A percentile compares a stretch with the other conserved stretches of the same genome.
phyloP scores from a whole-genome alignment of 2,113 vertebrate genomes.

The Scomber colias region DNA sequence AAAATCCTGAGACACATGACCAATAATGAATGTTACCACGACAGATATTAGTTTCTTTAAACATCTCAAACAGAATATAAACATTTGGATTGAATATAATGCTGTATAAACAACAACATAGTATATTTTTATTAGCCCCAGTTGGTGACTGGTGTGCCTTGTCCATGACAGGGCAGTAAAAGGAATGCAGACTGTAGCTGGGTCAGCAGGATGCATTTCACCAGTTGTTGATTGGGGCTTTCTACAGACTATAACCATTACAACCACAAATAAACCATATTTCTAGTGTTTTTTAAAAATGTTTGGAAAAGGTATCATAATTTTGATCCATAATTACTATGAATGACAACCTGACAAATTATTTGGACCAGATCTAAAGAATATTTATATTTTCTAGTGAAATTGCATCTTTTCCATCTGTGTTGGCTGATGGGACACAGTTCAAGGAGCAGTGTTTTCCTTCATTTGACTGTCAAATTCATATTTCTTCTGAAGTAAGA shows the following conservation, averaged over 20 bases:
- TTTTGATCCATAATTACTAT: not conserved
- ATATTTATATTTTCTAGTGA: too few relatives aligned
- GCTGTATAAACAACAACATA: not conserved
- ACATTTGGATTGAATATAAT: not conserved
- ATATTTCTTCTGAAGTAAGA: not conserved
- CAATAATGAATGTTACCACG: not conserved
- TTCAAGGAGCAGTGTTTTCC: not conserved
- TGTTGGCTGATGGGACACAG: not conserved
- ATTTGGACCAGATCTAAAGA: too few relatives aligned
- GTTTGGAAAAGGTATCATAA: not conserved
- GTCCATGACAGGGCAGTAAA: not conserved
- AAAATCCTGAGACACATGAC: too few relatives aligned
- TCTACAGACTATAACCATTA: not conserved
- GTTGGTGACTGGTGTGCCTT: not conserved
- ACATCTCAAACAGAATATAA: not conserved
- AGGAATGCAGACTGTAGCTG: not conserved
- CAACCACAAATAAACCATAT: not conserved
- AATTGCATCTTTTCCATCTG: not conserved
- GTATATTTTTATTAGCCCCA: not conserved
- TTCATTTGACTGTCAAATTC: slow-evolving; percentile 1
- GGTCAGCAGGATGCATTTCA: not conserved
- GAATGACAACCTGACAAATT: not conserved
- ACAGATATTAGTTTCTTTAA: not conserved
- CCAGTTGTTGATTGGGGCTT: not conserved
- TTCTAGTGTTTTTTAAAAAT: not conserved